Evolutionary conservation across 2,888 invertebrate genomes (phyloP), one percentile per base, ranked within the genome.

Genomic region (Acrobasis repandana): DNA sequence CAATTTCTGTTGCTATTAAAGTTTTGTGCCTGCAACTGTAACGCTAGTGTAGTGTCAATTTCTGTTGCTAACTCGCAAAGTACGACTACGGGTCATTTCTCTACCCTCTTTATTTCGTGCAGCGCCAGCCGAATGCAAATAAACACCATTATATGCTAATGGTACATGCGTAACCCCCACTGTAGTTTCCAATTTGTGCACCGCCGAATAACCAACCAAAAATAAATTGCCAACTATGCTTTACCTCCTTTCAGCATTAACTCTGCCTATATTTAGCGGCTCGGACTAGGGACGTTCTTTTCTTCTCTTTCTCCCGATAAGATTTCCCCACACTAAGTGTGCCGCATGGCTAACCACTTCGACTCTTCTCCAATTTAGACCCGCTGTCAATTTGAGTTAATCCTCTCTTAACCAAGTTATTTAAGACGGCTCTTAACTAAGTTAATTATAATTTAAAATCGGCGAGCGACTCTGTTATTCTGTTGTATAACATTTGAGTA

Each of bases 91-190:
- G 2, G 28, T 28, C 28, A 28, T 0, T 43, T 43, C 43, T 43
- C 11, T n/a, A 6, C 43, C 4, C n/a, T 43, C 43, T 5, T 14
- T 43, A 14, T 14, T 43, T 43, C n/a, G 4, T n/a, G 43, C 14
- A 11, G 14, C 78, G 74, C 79, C 74, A 80, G 77, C 68, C 80
- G 79, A 86, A 91, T 89, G 88, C 85, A 86, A 90, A 89, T 88
- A 88, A 54, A 80, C 85, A 77, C 88, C 79, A 90, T 91, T 90
- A 88, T 89, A 91, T 89, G 90, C 76, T 88, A 90, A 91, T 90
- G 76, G 74, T 76, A 81, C 76, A 81, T 85, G 88, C 85, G 89
- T 90, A 88, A 85, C 86, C 80, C 83, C 77, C 74, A 75, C 79
- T 71, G 80, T 79, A 80, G 82, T 81, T 79, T 74, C 79, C 74